Conservation (phyloP, 1,140 invertebrate genomes). For the Drosophila insularis region DNA sequence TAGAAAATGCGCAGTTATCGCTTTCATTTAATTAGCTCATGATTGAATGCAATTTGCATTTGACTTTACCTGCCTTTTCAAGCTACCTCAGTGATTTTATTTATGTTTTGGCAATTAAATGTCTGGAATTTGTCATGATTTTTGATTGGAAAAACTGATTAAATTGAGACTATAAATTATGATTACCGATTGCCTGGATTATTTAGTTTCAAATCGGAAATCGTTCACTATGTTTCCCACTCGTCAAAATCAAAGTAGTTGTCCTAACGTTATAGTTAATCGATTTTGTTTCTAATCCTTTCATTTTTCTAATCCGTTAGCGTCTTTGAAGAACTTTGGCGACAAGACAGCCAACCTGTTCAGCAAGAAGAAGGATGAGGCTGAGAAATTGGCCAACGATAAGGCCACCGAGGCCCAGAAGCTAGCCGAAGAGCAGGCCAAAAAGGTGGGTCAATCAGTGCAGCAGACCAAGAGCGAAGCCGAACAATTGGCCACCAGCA, state of each 20-base stretch:
- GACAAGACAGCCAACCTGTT: constrained; percentile 86
- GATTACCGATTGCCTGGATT: constrained; percentile 25
- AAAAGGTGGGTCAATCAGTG: constrained; percentile 84
- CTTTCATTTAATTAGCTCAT: constrained; percentile 9
- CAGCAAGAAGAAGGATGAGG: constrained; percentile 86
- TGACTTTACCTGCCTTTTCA: neutral
- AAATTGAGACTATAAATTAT: constrained; percentile 61
- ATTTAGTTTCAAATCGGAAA: constrained; percentile 54
- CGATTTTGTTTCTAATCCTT: neutral
- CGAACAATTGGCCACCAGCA: constrained; percentile 83
- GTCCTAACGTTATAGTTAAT: neutral
- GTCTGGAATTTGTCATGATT: constrained; percentile 47
- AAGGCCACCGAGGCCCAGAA: constrained; percentile 84
- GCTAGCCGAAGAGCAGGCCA: constrained; percentile 85
- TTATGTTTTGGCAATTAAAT: constrained; percentile 70
- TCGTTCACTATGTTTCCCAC: constrained; percentile 60
- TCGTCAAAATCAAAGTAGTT: constrained; percentile 46
- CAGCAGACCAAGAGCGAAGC: constrained; percentile 83
- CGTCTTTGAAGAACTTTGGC: constrained; percentile 85
- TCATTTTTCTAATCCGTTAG: constrained; percentile 63
- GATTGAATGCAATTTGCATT: constrained; percentile 3
- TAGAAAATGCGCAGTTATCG: constrained; percentile 43
- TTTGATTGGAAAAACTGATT: constrained; percentile 37
- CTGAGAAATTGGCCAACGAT: constrained; percentile 84
- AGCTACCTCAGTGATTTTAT: constrained; percentile 30